A percentile compares a stretch with the other conserved stretches of the same genome.
phyloP scores from a whole-genome alignment of 2,888 invertebrate species.

The Bellardia bayeri region DNA sequence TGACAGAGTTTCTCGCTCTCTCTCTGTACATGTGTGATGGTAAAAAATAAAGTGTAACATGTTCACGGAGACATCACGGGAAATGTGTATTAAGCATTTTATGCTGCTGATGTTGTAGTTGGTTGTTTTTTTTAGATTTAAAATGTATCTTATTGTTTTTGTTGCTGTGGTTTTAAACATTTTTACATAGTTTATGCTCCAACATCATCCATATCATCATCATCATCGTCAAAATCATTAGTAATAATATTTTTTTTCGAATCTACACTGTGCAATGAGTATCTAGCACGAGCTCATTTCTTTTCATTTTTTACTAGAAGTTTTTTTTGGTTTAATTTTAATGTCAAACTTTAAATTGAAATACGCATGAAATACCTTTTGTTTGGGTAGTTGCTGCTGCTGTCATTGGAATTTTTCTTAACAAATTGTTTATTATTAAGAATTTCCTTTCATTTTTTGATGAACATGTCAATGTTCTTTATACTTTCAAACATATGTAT shows the following conservation, averaged over 20 bases:
- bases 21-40: neutral
- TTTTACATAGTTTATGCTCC: slow-evolving; percentile 47
- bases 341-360: slow-evolving; percentile 25
- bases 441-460: slow-evolving; percentile 31
- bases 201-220: slow-evolving; percentile 14
- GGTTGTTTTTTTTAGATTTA: slow-evolving; percentile 21
- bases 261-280: slow-evolving; percentile 1
- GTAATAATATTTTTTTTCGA: slow-evolving; percentile 14
- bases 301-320: neutral
- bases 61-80: slow-evolving; percentile 67
- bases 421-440: slow-evolving; percentile 26
- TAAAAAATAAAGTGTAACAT: slow-evolving; percentile 35
- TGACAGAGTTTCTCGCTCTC: neutral
- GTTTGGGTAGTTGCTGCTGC: neutral
- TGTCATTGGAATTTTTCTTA: slow-evolving; percentile 24
- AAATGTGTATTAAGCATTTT: slow-evolving; percentile 68
- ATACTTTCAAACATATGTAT: neutral
- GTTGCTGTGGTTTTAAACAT: slow-evolving; percentile 41
- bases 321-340: neutral
- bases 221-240: slow-evolving; percentile 4
- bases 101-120: slow-evolving; percentile 15
- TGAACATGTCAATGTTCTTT: slow-evolving; percentile 32
- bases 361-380: slow-evolving; percentile 19
- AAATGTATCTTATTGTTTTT: slow-evolving; percentile 36
- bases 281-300: slow-evolving; percentile 32